Percentiles rank a stretch among this genome's conserved stretches.
Conservation (phyloP, 2,113 vertebrate genomes). For the Montifringilla adamsi region DNA sequence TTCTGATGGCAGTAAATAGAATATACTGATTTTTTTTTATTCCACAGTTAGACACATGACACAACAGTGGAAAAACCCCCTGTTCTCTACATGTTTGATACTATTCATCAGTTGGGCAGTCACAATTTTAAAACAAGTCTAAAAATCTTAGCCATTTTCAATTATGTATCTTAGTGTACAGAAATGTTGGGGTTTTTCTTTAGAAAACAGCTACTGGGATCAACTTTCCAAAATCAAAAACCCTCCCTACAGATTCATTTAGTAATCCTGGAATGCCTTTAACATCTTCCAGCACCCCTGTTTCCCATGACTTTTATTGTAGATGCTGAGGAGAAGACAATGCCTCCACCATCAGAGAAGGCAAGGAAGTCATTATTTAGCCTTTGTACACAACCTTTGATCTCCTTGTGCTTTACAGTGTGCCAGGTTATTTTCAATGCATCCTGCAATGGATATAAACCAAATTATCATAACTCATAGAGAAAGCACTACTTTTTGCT, state of each 20-base stretch:
- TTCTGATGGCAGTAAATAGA: not conserved
- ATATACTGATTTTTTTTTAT: not conserved
- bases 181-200: not conserved
- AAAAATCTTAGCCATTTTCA: not conserved
- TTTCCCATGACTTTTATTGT: not conserved
- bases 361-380: not conserved
- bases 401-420: not conserved
- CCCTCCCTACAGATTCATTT: not conserved
- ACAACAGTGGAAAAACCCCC: not conserved
- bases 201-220: not conserved
- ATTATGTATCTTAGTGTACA: not conserved
- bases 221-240: not conserved
- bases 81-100: not conserved
- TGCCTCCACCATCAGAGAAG: not conserved
- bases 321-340: not conserved
- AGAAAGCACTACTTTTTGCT: not conserved
- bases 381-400: not conserved
- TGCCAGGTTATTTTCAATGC: not conserved
- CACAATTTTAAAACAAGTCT: not conserved
- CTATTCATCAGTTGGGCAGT: not conserved
- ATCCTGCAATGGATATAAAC: not conserved
- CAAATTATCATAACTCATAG: not conserved
- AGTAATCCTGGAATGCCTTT: not conserved
- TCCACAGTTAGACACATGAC: not conserved
- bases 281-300: not conserved